Evolutionary conservation across 2,888 invertebrate species (phyloP).

Genomic region (Melinaea marsaeus): DNA sequence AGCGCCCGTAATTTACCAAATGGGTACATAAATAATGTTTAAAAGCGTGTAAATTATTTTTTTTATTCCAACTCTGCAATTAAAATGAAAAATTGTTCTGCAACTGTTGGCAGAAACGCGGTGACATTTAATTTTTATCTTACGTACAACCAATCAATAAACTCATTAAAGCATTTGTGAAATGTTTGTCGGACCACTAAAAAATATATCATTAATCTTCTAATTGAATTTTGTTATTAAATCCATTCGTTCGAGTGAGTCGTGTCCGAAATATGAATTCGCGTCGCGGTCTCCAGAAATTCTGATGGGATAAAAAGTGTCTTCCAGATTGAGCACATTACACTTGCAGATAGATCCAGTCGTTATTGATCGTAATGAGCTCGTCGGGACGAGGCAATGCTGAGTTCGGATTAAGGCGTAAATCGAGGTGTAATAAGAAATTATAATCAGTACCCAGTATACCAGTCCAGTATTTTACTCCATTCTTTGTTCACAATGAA

Average conservation of each 20-base stretch:
- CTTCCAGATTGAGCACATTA: constrained; percentile 43
- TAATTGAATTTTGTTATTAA: constrained; percentile 5
- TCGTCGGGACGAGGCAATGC: constrained; percentile 34
- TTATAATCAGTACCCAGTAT: too few relatives aligned
- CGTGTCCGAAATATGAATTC: constrained; percentile 12
- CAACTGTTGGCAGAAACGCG: not conserved
- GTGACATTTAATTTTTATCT: not conserved
- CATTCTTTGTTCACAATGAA: too few relatives aligned
- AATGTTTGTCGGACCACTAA: not conserved
- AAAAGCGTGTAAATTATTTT: constrained; percentile 22
- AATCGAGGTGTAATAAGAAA: too few relatives aligned
- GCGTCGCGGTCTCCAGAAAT: constrained; percentile 31
- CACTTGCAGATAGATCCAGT: constrained; percentile 55
- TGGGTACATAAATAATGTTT: constrained; percentile 24
- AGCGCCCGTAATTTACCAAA: constrained; percentile 29
- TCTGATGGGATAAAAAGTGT: constrained; percentile 29
- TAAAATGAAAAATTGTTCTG: constrained; percentile 10
- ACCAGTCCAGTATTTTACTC: too few relatives aligned
- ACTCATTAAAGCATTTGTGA: constrained; percentile 2
- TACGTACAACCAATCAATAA: not conserved
- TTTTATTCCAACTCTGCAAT: constrained; percentile 15
- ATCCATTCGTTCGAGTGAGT: constrained; percentile 1
- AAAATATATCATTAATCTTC: not conserved
- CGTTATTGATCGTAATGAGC: constrained; percentile 59
- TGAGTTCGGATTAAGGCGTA: constrained; percentile 4